A percentile compares a stretch with the other conserved stretches of the same genome.
phyloP scores from a whole-genome alignment of 2,888 invertebrate species.

The Drosophila hawaiiensis region DNA sequence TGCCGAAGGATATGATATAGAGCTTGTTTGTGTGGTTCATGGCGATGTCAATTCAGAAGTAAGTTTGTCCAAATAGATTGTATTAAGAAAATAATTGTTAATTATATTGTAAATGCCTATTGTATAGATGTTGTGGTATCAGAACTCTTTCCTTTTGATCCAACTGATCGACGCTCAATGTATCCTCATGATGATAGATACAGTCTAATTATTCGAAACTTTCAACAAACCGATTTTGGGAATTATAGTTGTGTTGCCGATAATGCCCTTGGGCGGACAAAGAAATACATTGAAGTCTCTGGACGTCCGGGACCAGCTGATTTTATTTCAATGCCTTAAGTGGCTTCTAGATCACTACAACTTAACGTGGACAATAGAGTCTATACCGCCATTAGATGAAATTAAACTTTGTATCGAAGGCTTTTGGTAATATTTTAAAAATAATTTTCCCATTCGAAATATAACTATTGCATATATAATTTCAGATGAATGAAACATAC shows the following conservation, averaged over 20 bases:
- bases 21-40: slow-evolving; percentile 88
- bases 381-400: slow-evolving; percentile 88
- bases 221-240: slow-evolving; percentile 88
- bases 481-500: slow-evolving; percentile 90
- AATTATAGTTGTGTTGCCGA: slow-evolving; percentile 88
- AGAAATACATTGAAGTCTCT: slow-evolving; percentile 88
- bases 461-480: not conserved
- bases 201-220: slow-evolving; percentile 87
- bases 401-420: slow-evolving; percentile 88
- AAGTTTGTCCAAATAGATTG: slow-evolving; percentile 46
- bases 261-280: slow-evolving; percentile 86
- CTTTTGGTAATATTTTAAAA: slow-evolving; percentile 86
- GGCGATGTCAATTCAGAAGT: slow-evolving; percentile 87
- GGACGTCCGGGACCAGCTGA: slow-evolving; percentile 89
- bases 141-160: slow-evolving; percentile 88
- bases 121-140: slow-evolving; percentile 88
- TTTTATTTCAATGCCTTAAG: slow-evolving; percentile 88
- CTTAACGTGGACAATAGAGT: slow-evolving; percentile 89
- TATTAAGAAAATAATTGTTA: not conserved
- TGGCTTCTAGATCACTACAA: slow-evolving; percentile 88
- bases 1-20: slow-evolving; percentile 88
- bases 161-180: slow-evolving; percentile 88
- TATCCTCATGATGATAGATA: slow-evolving; percentile 87
- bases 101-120: not conserved
- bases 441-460: not conserved